Percentiles rank a stretch among this genome's conserved stretches.
phyloP scores from a whole-genome alignment of 2,888 invertebrate genomes.

The Sarcophaga rosellei region DNA sequence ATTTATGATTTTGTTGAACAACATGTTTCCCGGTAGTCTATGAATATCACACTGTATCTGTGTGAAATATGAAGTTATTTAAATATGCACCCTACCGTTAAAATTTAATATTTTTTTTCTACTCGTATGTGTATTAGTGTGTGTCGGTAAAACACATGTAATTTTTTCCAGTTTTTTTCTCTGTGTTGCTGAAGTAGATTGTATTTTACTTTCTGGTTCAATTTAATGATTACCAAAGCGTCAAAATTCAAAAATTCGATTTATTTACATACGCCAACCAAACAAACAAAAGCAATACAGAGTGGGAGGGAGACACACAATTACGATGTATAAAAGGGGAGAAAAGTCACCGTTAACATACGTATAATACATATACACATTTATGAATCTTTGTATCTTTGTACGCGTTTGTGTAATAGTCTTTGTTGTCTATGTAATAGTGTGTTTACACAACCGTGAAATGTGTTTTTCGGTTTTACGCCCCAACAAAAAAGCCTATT shows the following conservation, averaged over 20 bases:
- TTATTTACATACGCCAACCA: constrained; percentile 45
- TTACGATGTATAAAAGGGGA: neutral
- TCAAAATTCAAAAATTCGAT: constrained; percentile 66
- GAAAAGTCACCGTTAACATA: neutral
- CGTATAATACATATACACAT: neutral
- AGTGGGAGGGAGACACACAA: constrained; percentile 3
- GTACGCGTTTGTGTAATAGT: neutral
- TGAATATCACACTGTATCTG: neutral
- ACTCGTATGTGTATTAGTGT: neutral
- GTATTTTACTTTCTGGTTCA: constrained; percentile 29
- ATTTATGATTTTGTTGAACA: constrained; percentile 5
- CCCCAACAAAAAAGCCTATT: constrained; percentile 49
- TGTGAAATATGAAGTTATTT: constrained; percentile 43
- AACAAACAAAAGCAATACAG: neutral
- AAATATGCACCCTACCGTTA: constrained; percentile 53
- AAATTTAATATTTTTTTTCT: neutral
- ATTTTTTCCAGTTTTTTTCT: constrained; percentile 11
- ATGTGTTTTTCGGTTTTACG: constrained; percentile 67
- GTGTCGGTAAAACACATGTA: neutral
- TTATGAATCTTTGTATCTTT: neutral
- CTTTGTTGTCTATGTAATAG: neutral
- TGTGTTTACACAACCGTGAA: constrained; percentile 59
- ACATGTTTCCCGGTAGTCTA: neutral
- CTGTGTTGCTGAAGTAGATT: neutral
- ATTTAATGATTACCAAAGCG: constrained; percentile 62